phyloP scores from a whole-genome alignment of 2,113 vertebrate species.

The Calyptomena viridis region DNA sequence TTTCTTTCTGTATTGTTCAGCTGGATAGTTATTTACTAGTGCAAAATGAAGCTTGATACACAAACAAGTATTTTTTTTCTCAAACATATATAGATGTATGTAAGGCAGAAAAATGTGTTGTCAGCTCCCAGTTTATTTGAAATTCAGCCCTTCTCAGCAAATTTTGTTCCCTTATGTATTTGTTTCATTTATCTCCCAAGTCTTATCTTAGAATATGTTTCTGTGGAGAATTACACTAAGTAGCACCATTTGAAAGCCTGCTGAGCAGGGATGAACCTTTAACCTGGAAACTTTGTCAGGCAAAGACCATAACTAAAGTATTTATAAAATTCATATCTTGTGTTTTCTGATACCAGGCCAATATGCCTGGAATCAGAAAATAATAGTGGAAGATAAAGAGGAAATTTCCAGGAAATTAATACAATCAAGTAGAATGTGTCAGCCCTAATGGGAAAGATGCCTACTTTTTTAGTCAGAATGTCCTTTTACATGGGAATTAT shows the following conservation, averaged over 20 bases:
- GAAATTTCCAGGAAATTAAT: background rate
- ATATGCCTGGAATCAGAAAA: background rate
- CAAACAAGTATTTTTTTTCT: background rate
- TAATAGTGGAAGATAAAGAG: background rate
- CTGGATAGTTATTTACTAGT: background rate
- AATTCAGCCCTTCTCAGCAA: background rate
- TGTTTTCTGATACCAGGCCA: too few species aligned
- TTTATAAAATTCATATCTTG: background rate
- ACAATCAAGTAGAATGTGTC: background rate
- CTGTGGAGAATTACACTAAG: background rate
- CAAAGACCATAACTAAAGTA: background rate
- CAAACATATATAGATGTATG: background rate
- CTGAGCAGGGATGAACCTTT: slow-evolving; percentile 15
- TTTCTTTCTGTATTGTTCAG: background rate
- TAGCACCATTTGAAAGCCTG: background rate
- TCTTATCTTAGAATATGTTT: background rate
- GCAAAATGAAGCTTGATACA: background rate
- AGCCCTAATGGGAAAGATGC: background rate
- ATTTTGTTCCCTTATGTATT: background rate
- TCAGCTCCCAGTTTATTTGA: background rate
- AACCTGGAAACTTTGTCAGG: background rate
- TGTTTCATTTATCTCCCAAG: background rate
- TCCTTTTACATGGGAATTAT: background rate
- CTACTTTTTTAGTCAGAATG: background rate
- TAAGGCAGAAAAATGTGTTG: background rate